These are phyloP conservation scores for Solen grandis DNA, from an alignment of 1,140 invertebrate species.

Conservation along the genomic window DNA sequence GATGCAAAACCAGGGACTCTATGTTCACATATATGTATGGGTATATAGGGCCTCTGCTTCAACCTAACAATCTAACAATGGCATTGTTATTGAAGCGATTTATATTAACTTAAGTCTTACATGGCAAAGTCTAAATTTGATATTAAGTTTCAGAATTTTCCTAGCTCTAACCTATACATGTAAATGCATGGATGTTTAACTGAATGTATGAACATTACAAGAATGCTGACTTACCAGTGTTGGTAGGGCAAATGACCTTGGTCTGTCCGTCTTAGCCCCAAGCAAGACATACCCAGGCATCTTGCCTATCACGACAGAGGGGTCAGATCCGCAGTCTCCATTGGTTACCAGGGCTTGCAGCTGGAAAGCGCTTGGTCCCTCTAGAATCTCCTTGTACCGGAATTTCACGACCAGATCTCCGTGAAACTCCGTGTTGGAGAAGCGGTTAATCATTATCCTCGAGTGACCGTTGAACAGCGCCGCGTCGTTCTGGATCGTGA, in stretches of 20 bases:
- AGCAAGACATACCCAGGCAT: conserved; percentile 39
- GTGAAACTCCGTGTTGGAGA: conserved; percentile 62
- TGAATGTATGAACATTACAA: no score
- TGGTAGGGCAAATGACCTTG: conserved; percentile 35
- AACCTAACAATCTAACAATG: no score
- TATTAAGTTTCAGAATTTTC: no score
- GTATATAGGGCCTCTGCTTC: no score
- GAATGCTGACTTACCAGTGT: conserved; percentile 38
- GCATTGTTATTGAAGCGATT: no score
- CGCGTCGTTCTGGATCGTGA: conserved; percentile 61
- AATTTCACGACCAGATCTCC: conserved; percentile 61
- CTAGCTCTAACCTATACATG: no score
- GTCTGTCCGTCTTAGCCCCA: conserved; percentile 27
- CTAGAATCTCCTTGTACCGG: conserved; percentile 58
- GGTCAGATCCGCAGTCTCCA: conserved; percentile 65
- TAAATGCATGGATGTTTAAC: no score
- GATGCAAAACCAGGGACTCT: no score
- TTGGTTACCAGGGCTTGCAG: conserved; percentile 66
- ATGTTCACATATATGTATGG: no score
- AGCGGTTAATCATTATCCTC: conserved; percentile 62
- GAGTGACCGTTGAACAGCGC: conserved; percentile 52
- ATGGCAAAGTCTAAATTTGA: no score
- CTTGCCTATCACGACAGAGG: conserved; percentile 63
- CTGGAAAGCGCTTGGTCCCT: conserved; percentile 6
- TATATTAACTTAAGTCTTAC: no score